Conservation (phyloP, 2,797 vertebrate species). For the Lagodon rhomboides region DNA sequence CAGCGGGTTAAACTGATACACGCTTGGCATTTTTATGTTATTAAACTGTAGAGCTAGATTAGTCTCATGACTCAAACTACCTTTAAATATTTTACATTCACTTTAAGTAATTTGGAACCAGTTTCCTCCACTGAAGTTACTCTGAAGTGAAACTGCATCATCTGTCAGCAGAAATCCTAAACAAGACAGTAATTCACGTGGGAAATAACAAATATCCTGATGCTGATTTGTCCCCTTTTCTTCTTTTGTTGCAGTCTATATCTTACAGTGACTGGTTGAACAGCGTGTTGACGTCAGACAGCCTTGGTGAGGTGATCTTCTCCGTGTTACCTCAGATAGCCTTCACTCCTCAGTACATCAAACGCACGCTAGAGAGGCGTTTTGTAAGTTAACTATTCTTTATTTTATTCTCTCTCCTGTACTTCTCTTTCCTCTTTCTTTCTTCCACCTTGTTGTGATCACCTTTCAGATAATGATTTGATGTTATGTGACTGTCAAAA, state of each 20-base stretch:
- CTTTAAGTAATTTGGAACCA: background rate
- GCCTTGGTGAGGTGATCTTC: slow-evolving; percentile 89
- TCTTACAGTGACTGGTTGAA: slow-evolving; percentile 95
- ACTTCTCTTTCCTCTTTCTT: background rate
- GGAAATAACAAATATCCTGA: background rate
- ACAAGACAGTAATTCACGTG: background rate
- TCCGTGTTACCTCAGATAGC: slow-evolving; percentile 86
- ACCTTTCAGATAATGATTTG: background rate
- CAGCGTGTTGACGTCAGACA: slow-evolving; percentile 86
- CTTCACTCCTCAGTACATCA: slow-evolving; percentile 79
- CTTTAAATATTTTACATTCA: background rate
- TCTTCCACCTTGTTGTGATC: background rate
- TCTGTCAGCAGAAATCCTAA: background rate
- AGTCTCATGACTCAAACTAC: background rate
- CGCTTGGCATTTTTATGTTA: no score
- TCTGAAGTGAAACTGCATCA: background rate
- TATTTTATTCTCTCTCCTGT: background rate
- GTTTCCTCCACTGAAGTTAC: background rate
- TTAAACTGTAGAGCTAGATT: no score
- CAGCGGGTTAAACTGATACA: no score
- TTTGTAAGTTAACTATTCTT: slow-evolving; percentile 84
- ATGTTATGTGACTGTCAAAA: background rate
- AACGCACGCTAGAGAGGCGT: slow-evolving; percentile 87
- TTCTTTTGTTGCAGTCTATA: slow-evolving; percentile 86
- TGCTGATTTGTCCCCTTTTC: background rate